A percentile compares a stretch with the other conserved stretches of the same genome.
Conservation (phyloP, 2,113 vertebrate genomes). For the Thryonomys swinderianus region DNA sequence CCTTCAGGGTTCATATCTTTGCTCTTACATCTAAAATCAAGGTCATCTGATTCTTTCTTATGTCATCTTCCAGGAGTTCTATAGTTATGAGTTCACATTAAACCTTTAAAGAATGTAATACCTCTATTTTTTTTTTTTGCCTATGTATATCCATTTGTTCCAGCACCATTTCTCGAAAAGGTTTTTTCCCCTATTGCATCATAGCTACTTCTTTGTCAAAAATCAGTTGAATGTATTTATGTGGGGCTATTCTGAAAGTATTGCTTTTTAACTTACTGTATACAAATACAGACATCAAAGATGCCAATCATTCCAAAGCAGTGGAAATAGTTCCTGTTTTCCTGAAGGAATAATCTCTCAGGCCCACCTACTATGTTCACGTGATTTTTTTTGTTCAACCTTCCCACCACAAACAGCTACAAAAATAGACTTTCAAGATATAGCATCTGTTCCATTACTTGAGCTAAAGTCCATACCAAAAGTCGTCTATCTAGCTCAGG, state of each 20-base stretch:
- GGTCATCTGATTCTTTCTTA: not conserved
- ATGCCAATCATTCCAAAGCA: not conserved
- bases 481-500: not conserved
- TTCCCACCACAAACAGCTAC: conserved; percentile 6
- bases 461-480: conserved; percentile 8
- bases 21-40: not conserved
- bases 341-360: not conserved
- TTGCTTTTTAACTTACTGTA: not conserved
- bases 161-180: not conserved
- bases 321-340: not conserved
- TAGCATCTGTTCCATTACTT: not conserved
- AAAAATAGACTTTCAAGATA: not conserved
- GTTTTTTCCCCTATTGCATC: not conserved
- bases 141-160: not conserved
- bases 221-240: not conserved
- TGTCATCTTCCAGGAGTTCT: not conserved
- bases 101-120: not conserved
- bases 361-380: not conserved
- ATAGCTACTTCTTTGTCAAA: not conserved
- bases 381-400: not conserved
- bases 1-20: not conserved
- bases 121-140: not conserved
- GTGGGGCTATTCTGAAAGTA: not conserved
- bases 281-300: not conserved
- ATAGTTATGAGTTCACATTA: not conserved